Percentiles rank a stretch among this genome's conserved stretches.
Conservation (phyloP, 2,888 invertebrate genomes). For the Erebia palarica region DNA sequence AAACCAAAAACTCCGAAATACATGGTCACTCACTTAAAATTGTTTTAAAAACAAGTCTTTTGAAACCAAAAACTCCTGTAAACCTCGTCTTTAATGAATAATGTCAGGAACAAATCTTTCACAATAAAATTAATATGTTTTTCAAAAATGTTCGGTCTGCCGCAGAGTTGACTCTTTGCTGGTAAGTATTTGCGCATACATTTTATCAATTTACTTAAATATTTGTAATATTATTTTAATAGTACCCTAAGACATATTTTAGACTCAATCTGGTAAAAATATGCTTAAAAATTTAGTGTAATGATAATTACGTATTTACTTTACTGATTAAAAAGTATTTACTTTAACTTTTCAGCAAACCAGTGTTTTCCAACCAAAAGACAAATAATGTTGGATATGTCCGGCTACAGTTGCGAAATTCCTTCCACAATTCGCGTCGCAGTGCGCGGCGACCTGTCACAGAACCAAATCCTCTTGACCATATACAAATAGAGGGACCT, state of each 20-base stretch:
- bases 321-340: not conserved
- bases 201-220: not conserved
- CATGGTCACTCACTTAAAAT: not conserved
- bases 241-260: no score
- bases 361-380: conserved; percentile 41
- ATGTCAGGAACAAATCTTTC: conserved; percentile 49
- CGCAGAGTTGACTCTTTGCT: conserved; percentile 64
- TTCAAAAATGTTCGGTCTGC: conserved; percentile 68
- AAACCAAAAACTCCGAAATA: no score
- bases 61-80: not conserved
- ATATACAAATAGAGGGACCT: conserved; percentile 68
- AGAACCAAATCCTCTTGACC: conserved; percentile 68
- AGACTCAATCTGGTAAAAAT: not conserved
- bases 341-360: conserved; percentile 46
- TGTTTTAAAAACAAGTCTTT: conserved; percentile 6
- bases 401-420: conserved; percentile 58
- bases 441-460: conserved; percentile 50
- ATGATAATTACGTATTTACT: not conserved
- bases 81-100: conserved; percentile 42
- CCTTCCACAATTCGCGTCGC: conserved; percentile 65
- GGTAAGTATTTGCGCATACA: conserved; percentile 51
- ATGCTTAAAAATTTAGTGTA: no score
- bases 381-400: conserved; percentile 42
- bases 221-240: not conserved
- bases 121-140: conserved; percentile 63